Evolutionary conservation across 2,888 invertebrate species (phyloP).

Genomic region (Caenorhabditis afra): DNA sequence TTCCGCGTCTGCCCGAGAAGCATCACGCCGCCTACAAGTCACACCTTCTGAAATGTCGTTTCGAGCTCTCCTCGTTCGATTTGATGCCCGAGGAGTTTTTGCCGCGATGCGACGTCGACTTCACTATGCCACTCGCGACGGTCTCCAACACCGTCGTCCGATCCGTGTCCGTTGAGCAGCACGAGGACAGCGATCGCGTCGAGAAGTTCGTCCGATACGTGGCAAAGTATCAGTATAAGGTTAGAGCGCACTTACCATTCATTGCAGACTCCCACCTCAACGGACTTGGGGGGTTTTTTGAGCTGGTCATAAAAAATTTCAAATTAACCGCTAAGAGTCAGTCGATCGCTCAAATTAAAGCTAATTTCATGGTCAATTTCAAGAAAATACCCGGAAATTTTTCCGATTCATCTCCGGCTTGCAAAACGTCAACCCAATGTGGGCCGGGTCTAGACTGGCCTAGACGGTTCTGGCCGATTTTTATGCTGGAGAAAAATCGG

Average conservation of each 20-base stretch:
- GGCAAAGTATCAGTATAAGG: constrained; percentile 92
- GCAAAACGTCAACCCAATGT: no score
- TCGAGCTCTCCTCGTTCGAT: constrained; percentile 97
- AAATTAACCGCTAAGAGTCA: no score
- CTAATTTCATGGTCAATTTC: no score
- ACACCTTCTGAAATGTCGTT: constrained; percentile 89
- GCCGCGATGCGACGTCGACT: constrained; percentile 91
- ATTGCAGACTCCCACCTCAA: no score
- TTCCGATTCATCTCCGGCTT: no score
- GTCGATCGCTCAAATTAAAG: no score
- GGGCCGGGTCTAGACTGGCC: no score
- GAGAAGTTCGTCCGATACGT: constrained; percentile 98
- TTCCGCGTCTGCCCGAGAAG: constrained; percentile 96
- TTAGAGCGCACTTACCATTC: constrained; percentile 22
- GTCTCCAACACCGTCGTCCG: constrained; percentile 94
- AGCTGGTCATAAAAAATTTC: no score
- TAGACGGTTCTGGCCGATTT: no score
- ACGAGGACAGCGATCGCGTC: constrained; percentile 87
- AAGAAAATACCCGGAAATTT: no score
- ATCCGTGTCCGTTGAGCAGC: constrained; percentile 85
- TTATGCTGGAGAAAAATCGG: no score
- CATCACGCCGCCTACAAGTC: constrained; percentile 99
- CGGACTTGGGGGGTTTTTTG: no score
- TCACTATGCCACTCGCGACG: constrained; percentile 98
- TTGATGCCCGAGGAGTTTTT: constrained; percentile 95